phyloP scores from a whole-genome alignment of 2,113 vertebrate genomes.

The Nannospalax galili region DNA sequence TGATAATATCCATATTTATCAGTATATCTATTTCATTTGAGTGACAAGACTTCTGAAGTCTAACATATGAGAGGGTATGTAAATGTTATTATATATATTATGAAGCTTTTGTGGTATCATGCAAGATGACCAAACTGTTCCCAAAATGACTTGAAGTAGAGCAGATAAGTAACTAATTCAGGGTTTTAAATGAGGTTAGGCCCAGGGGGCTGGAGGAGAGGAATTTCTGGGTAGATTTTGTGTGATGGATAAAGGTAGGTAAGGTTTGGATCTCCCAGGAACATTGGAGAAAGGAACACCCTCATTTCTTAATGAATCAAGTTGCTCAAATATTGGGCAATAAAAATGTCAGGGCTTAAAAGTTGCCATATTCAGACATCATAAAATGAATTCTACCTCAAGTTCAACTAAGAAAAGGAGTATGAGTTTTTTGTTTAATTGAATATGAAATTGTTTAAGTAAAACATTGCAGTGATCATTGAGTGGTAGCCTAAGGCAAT shows the following conservation, averaged over 20 bases:
- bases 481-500: background rate
- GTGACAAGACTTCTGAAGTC: background rate
- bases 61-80: background rate
- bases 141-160: background rate
- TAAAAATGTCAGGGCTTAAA: background rate
- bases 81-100: background rate
- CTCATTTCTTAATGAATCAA: background rate
- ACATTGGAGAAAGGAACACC: background rate
- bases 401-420: no score
- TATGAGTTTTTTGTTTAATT: background rate
- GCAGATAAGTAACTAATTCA: background rate
- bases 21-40: background rate
- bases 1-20: background rate
- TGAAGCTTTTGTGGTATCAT: background rate
- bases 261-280: background rate
- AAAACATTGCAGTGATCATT: background rate
- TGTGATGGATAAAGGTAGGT: background rate
- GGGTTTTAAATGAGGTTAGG: background rate
- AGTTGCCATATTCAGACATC: background rate
- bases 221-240: background rate
- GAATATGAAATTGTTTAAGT: background rate
- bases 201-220: background rate
- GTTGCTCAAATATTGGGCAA: background rate
- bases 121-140: background rate
- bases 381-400: background rate